Conservation (phyloP, 2,888 invertebrate species). For the Abrostola triplasia region DNA sequence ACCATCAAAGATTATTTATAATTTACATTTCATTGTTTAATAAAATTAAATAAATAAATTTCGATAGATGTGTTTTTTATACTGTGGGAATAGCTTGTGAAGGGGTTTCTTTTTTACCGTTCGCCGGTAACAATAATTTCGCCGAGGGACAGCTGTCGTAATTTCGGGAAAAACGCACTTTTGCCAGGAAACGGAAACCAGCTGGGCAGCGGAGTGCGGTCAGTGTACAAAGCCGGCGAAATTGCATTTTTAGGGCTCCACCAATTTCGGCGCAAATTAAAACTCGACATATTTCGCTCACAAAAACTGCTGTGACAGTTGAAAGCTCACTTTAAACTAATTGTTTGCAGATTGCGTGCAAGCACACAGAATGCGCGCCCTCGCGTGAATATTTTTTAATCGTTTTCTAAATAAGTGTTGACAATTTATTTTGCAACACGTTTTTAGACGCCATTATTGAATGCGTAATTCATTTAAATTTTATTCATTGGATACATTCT, state of each 20-base stretch:
- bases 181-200: conserved; percentile 86
- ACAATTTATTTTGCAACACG: conserved; percentile 14
- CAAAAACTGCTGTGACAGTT: conserved; percentile 38
- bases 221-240: conserved; percentile 80
- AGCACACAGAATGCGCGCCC: conserved; percentile 1
- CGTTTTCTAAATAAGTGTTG: conserved; percentile 10
- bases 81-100: conserved; percentile 19
- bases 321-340: conserved; percentile 20
- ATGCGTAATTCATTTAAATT: conserved; percentile 10
- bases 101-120: conserved; percentile 41
- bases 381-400: conserved; percentile 17
- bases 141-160: conserved; percentile 70
- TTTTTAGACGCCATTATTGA: conserved; percentile 19
- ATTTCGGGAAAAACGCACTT: conserved; percentile 84
- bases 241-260: conserved; percentile 86
- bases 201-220: conserved; percentile 80
- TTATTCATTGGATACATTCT: conserved; percentile 24
- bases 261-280: conserved; percentile 71
- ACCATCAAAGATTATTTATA: background rate
- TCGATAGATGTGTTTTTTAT: conserved; percentile 6
- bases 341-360: conserved; percentile 40
- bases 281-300: conserved; percentile 36
- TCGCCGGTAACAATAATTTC: conserved; percentile 55
- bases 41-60: background rate
- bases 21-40: background rate